A percentile compares a stretch with the other conserved stretches of the same genome.
Conservation (phyloP, 2,113 vertebrate species). For the Micronisus gabar region DNA sequence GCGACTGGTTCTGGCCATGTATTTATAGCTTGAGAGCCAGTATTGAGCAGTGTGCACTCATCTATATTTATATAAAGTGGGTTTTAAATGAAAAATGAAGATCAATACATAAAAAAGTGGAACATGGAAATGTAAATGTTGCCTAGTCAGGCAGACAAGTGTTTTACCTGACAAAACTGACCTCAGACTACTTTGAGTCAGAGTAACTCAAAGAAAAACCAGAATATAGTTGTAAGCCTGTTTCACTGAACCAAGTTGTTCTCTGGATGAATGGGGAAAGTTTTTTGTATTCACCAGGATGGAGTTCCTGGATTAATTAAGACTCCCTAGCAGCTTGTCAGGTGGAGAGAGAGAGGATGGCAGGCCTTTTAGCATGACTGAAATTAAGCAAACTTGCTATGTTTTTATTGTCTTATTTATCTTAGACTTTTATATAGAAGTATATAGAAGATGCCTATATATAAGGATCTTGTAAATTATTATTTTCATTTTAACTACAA, state of each 20-base stretch:
- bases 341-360: background rate
- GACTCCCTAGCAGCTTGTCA: background rate
- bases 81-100: background rate
- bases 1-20: background rate
- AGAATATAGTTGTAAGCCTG: background rate
- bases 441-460: background rate
- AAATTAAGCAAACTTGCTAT: background rate
- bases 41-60: background rate
- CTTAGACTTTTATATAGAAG: background rate
- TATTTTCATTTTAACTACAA: background rate
- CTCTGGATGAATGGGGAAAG: background rate
- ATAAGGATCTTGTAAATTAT: background rate
- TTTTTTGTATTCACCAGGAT: background rate
- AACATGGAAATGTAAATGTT: background rate
- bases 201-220: background rate
- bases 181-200: background rate
- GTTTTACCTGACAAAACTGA: background rate
- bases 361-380: background rate
- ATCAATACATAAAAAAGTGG: background rate
- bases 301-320: background rate
- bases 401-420: background rate
- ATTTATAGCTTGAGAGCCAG: background rate
- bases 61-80: background rate
- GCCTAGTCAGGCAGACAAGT: background rate
- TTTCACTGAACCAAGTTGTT: background rate